A percentile compares a stretch with the other conserved stretches of the same genome.
phyloP scores from a whole-genome alignment of 2,888 invertebrate species.

The Brachyptera risi region DNA sequence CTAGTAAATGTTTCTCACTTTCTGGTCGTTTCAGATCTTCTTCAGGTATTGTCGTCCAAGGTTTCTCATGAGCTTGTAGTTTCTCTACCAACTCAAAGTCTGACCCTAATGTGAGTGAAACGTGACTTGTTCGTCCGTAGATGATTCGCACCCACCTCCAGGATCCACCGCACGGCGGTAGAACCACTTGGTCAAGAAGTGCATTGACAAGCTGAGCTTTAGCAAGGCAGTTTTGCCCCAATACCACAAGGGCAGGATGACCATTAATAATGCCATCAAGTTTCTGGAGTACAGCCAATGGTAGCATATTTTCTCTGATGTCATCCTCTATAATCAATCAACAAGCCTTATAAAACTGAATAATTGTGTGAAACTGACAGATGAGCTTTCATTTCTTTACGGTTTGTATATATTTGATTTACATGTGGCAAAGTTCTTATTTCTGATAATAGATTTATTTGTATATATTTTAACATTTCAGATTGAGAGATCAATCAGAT shows the following conservation, averaged over 20 bases:
- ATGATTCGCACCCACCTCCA: constrained; percentile 53
- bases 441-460: too few species aligned
- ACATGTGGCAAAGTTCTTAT: too few species aligned
- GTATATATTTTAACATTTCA: too few species aligned
- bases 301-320: constrained; percentile 18
- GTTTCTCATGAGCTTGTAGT: constrained; percentile 60
- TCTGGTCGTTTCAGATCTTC: constrained; percentile 57
- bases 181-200: constrained; percentile 60
- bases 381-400: too few species aligned
- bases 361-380: too few species aligned
- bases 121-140: constrained; percentile 55
- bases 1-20: constrained; percentile 52
- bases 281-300: constrained; percentile 23
- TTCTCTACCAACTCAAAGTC: constrained; percentile 72
- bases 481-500: too few species aligned
- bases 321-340: constrained; percentile 19
- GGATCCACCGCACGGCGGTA: constrained; percentile 54
- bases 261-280: constrained; percentile 45
- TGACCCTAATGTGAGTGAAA: constrained; percentile 58
- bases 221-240: constrained; percentile 66
- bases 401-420: too few species aligned
- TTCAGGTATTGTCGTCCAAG: constrained; percentile 65
- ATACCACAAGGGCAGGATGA: constrained; percentile 65
- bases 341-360: too few species aligned
- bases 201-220: constrained; percentile 69